Conservation (phyloP, 2,797 vertebrate genomes). For the Sardinella longiceps region DNA sequence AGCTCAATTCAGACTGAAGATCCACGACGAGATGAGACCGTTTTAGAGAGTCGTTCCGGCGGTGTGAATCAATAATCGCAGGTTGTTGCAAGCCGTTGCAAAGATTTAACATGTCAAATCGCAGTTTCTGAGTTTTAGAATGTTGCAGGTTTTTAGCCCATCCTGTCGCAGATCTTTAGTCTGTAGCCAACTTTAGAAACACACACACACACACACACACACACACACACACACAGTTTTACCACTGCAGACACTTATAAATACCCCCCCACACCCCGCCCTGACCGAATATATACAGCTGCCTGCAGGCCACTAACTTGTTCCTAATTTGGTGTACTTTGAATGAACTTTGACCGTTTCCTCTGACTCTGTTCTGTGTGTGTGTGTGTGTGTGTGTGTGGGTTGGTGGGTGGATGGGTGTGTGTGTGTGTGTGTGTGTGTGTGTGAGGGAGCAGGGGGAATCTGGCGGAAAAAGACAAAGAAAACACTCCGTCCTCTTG, state of each 20-base stretch:
- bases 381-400: slow-evolving; percentile 14
- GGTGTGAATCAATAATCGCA: no score
- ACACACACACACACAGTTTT: background rate
- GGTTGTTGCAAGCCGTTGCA: no score
- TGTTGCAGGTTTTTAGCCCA: no score
- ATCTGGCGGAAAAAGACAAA: slow-evolving; percentile 57
- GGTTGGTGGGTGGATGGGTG: background rate
- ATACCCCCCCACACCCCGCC: background rate
- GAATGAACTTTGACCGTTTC: slow-evolving; percentile 89
- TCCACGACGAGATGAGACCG: no score
- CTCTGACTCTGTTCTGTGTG: slow-evolving; percentile 75
- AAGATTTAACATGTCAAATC: no score
- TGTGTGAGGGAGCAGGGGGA: slow-evolving; percentile 60
- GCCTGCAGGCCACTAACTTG: slow-evolving; percentile 73
- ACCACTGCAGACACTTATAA: background rate
- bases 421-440: slow-evolving; percentile 10
- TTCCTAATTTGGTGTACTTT: slow-evolving; percentile 91
- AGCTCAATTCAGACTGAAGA: no score
- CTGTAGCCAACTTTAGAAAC: background rate
- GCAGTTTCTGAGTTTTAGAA: no score
- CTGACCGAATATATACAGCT: slow-evolving; percentile 66
- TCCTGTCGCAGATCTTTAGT: no score
- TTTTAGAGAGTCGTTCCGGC: no score
- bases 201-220: slow-evolving; percentile 9
- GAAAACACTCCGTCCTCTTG: slow-evolving; percentile 52